A percentile compares a stretch with the other conserved stretches of the same genome.
phyloP scores from a whole-genome alignment of 2,797 vertebrate species.

The Clarias platycephalus region DNA sequence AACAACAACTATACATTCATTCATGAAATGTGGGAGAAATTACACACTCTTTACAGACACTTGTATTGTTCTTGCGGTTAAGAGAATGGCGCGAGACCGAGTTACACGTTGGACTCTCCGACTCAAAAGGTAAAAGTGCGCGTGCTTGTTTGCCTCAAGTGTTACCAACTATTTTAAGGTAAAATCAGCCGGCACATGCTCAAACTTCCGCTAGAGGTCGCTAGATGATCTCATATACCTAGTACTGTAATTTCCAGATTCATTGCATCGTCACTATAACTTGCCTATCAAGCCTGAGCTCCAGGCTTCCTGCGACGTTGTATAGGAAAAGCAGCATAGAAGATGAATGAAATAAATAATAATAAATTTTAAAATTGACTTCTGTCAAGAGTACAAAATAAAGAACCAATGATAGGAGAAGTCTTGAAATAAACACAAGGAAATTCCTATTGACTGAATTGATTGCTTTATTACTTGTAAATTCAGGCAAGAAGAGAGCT shows the following conservation, averaged over 20 bases:
- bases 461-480: background rate
- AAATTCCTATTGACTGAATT: background rate
- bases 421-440: background rate
- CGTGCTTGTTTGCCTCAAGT: background rate
- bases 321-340: no score
- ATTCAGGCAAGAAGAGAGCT: background rate
- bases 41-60: background rate
- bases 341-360: no score
- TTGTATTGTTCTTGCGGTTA: slow-evolving; percentile 35
- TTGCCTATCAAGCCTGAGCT: background rate
- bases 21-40: background rate
- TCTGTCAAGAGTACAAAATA: background rate
- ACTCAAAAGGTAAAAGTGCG: slow-evolving; percentile 63
- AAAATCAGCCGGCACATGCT: background rate
- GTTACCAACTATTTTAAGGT: background rate
- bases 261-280: background rate
- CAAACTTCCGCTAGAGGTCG: no score
- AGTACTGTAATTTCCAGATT: background rate
- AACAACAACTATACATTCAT: background rate
- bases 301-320: no score
- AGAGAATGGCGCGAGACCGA: slow-evolving; percentile 78
- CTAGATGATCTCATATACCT: background rate
- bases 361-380: background rate
- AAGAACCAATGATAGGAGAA: background rate
- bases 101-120: slow-evolving; percentile 80